These are phyloP conservation scores for Porites evermanni DNA, from an alignment of 92 coral and sea anemone genomes.

Conservation along the genomic window DNA sequence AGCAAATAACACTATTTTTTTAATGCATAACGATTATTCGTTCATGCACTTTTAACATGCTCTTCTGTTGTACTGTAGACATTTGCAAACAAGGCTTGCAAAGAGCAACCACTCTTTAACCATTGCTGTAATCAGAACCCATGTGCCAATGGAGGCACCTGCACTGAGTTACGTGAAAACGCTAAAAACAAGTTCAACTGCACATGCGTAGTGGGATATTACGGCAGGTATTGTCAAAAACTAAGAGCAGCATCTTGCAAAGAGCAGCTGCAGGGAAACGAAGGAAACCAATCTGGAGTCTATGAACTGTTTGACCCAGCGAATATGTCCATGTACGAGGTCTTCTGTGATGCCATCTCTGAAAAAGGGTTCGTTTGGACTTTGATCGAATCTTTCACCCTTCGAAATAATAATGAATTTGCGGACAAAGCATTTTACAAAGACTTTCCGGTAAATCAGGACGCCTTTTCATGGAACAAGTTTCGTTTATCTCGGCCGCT, in stretches of 20 bases:
- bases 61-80: background rate
- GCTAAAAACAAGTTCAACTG: slow-evolving; percentile 59
- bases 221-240: slow-evolving; percentile 48
- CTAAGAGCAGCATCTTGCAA: background rate
- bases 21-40: too few species aligned
- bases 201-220: slow-evolving; percentile 31
- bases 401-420: slow-evolving; percentile 25
- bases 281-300: background rate
- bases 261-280: background rate
- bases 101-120: slow-evolving; percentile 30
- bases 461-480: slow-evolving; percentile 35
- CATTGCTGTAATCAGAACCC: slow-evolving; percentile 44
- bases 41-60: too few species aligned
- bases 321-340: background rate
- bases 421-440: slow-evolving; percentile 1
- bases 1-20: too few species aligned
- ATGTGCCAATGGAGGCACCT: slow-evolving; percentile 62
- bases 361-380: slow-evolving; percentile 63
- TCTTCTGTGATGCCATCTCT: slow-evolving; percentile 48
- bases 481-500: slow-evolving; percentile 38
- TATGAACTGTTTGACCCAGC: slow-evolving; percentile 30
- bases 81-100: background rate
- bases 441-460: slow-evolving; percentile 35
- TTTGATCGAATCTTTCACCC: slow-evolving; percentile 57
- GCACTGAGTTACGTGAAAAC: slow-evolving; percentile 56